phyloP scores from a whole-genome alignment of 2,888 invertebrate species.

The Ypsolopha sequella region DNA sequence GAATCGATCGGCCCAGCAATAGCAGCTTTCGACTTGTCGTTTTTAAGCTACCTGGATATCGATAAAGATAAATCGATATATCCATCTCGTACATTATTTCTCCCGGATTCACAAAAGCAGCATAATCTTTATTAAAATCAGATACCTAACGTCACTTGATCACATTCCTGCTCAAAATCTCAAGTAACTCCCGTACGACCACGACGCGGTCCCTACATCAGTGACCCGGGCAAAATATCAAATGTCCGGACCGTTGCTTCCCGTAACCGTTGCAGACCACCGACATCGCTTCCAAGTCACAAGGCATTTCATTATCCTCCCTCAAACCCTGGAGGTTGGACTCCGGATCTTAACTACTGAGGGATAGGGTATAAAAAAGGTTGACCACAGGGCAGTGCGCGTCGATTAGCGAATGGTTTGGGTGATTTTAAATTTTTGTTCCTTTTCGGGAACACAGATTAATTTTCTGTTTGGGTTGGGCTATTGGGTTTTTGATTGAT shows the following conservation, averaged over 20 bases:
- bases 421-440: too few species aligned
- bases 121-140: too few species aligned
- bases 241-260: constrained; percentile 15
- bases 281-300: constrained; percentile 9
- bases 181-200: constrained; percentile 2
- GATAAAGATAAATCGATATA: too few species aligned
- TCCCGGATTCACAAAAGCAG: too few species aligned
- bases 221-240: constrained; percentile 11
- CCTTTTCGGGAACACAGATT: too few species aligned
- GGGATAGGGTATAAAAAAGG: too few species aligned
- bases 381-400: too few species aligned
- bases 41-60: background rate
- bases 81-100: too few species aligned
- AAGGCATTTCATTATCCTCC: constrained; percentile 7
- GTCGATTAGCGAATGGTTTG: too few species aligned
- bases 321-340: background rate
- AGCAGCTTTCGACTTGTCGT: background rate
- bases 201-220: constrained; percentile 9
- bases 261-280: constrained; percentile 9
- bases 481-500: too few species aligned
- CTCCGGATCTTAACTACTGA: background rate
- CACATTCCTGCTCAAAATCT: background rate
- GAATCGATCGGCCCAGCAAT: too few species aligned
- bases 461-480: too few species aligned
- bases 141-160: background rate